These are phyloP conservation scores for Centropyge bicolor DNA, from an alignment of 2,797 vertebrate genomes.

Conservation along the genomic window DNA sequence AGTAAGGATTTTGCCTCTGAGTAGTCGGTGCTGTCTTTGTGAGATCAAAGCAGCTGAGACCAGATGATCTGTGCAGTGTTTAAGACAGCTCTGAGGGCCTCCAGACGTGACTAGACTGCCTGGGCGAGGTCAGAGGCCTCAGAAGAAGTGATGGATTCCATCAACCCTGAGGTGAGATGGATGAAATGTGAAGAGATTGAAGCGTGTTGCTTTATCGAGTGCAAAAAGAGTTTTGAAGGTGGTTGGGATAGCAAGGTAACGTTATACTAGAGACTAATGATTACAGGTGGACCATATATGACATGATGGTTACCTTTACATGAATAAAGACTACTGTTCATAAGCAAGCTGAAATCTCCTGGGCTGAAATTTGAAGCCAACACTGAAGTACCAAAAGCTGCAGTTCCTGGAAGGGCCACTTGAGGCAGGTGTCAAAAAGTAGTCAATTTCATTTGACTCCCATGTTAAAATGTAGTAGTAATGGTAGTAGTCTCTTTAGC, in stretches of 20 bases:
- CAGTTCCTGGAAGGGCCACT: no score
- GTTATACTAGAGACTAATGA: slow-evolving; percentile 1
- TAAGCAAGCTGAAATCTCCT: no score
- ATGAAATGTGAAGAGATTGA: slow-evolving; percentile 34
- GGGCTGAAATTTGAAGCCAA: no score
- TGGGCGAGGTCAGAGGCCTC: slow-evolving; percentile 39
- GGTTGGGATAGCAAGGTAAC: background rate
- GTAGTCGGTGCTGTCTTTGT: slow-evolving; percentile 49
- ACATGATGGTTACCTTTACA: background rate
- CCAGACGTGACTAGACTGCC: slow-evolving; percentile 72
- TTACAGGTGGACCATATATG: background rate
- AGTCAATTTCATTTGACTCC: no score
- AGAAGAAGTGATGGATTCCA: slow-evolving; percentile 43
- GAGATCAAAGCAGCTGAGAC: slow-evolving; percentile 77
- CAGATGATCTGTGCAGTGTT: slow-evolving; percentile 72
- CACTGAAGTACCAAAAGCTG: no score
- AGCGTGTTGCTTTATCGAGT: background rate
- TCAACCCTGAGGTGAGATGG: slow-evolving; percentile 42
- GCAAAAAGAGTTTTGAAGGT: background rate
- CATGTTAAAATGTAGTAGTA: no score
- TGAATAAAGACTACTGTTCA: background rate
- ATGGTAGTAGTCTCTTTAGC: no score
- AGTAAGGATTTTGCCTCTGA: slow-evolving; percentile 70
- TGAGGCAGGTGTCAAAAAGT: no score
- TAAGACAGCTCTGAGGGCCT: slow-evolving; percentile 59